Base-by-base conservation (phyloP, 2,888 invertebrate species). In the Frankliniella fusca region DNA sequence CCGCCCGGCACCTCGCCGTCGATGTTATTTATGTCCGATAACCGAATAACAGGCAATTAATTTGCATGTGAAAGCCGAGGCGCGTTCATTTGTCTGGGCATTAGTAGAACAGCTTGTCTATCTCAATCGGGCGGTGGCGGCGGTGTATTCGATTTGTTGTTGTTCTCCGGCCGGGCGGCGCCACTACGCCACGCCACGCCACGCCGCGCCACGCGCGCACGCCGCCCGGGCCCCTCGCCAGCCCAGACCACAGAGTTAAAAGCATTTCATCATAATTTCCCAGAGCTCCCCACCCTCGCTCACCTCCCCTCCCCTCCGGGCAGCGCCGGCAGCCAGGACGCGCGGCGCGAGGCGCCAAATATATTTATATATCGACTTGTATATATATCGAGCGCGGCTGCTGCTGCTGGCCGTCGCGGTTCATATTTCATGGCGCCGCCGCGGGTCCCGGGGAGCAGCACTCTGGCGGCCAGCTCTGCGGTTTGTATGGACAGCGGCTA, bases 241-340 rank as follows among this genome's bases (percentile, higher is more conserved):
- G 11, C 70, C 70, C 23, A 23, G 70, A 76, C 70, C 70, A 27
- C 70, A 76, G 23, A 1, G 70, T 76, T 27, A 76, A 76, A 76
- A 76, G 70, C 70, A 27, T 76, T 76, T 76, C 70, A 76, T 76
- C 23, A 76, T 76, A n/a, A 76, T 76, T 76, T 76, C 27, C 27
- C 23, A 23, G 27, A 12, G 70, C 23, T 9, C 23, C 23, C 70
- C 61, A 5, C 8, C 54, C 54, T 54, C 54, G 15, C 15, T 54
- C 54, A 2, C 54, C 54, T 54, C 54, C 54, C 54, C 54, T 54
- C 54, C 54, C 15, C 18, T 18, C 54, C 54, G 7, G 18, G 20
- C 61, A 18, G 20, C 61, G 54, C 18, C 61, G 15, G 15, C 61
- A 2, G 5, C 38, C 38, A 2, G 3, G 38, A 2, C 38, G 38